Base-by-base conservation (phyloP, 2,888 invertebrate genomes). In the Gastrophysa polygoni region DNA sequence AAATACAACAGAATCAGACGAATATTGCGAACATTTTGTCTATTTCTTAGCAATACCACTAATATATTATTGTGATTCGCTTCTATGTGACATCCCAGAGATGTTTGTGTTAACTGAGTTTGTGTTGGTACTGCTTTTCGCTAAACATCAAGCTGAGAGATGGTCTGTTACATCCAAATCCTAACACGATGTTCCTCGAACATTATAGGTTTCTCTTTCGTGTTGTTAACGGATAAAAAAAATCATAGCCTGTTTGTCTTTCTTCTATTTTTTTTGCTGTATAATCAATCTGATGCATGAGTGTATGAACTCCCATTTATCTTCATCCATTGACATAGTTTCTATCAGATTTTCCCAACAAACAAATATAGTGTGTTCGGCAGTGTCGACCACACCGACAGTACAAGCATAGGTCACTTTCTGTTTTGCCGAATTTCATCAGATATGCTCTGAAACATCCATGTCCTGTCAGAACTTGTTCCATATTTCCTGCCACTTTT, bases 381-480 rank as follows among this genome's bases (percentile, higher is more conserved):
- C n/a, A 16, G n/a, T 38, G n/a, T 11, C 38, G 3, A 16, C 38
- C 10, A 4, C 4, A n/a, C 10, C 57, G 1, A 61, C 29, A 8
- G 8, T 20, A 24, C 8, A 34, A 16, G n/a, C 59, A 63, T n/a
- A n/a, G n/a, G 2, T 51, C 32, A 1, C 6, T 20, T 0, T 47
- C 24, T 7, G 10, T 10, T 29, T 10, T 48, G 14, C 34, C 47
- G 29, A 50, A 54, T 18, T 32, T 32, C 7, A 48, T 1, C 0
- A 61, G 16, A 29, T 64, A 64, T 10, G 50, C 18, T n/a, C 20
- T 16, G 21, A 64, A 57, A 8, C 11, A n/a, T 10, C 64, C 60
- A 46, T 64, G 64, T 18, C 60, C 64, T 4, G 57, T 64, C 2
- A 56, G 29, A 2, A 43, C 29, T 20, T 64, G 1, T 34, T 6